These are phyloP conservation scores for Megaptera novaeangliae DNA, from an alignment of 2,113 vertebrate species.

Conservation along the genomic window DNA sequence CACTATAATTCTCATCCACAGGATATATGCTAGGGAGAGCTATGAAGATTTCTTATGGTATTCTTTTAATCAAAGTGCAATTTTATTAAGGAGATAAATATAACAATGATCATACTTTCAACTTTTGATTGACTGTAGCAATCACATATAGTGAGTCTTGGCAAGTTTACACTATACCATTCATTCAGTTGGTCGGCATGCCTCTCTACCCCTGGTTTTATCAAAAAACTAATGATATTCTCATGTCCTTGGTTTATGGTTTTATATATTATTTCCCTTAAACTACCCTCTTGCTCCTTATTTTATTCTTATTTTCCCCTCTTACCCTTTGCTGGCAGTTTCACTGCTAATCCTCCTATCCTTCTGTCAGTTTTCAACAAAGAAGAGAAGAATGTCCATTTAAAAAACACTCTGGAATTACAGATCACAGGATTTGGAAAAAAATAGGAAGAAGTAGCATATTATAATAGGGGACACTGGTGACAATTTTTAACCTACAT, in stretches of 20 bases:
- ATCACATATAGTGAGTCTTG: background rate
- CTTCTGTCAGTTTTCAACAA: background rate
- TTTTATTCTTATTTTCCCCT: background rate
- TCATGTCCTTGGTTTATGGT: background rate
- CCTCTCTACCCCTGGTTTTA: background rate
- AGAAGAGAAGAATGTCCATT: background rate
- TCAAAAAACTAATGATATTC: background rate
- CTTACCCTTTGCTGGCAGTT: background rate
- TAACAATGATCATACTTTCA: background rate
- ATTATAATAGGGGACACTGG: background rate
- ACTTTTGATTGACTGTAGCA: background rate
- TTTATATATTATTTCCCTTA: background rate
- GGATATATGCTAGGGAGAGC: background rate
- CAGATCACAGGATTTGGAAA: constrained; percentile 19
- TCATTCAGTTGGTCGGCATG: constrained; percentile 13
- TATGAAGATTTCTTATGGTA: background rate
- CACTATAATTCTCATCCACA: background rate
- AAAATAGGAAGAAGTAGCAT: background rate
- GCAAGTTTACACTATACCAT: background rate
- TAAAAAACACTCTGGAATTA: background rate
- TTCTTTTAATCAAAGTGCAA: background rate
- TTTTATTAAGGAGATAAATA: constrained; percentile 28
- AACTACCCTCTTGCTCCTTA: background rate
- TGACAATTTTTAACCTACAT: background rate
- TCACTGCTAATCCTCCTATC: background rate